phyloP scores from a whole-genome alignment of 2,888 invertebrate genomes.

The Pandemis heparana region DNA sequence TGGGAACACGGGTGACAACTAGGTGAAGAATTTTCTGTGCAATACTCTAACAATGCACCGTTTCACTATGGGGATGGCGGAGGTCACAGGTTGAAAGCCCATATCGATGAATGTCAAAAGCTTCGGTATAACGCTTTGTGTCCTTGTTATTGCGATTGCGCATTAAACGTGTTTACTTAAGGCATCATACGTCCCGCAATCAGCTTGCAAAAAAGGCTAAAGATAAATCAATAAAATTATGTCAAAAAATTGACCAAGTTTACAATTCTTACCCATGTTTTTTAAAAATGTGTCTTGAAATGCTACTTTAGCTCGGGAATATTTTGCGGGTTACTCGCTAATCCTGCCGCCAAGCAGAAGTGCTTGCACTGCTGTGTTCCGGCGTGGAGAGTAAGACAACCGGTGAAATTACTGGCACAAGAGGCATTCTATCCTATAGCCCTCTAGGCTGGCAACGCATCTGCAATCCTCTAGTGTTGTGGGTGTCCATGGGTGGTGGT shows the following conservation, averaged over 20 bases:
- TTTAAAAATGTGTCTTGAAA: no score
- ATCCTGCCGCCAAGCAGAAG: no score
- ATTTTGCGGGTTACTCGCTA: no score
- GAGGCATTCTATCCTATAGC: no score
- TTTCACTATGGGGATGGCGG: not conserved
- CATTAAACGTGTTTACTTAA: conserved; percentile 9
- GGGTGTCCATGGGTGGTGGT: no score
- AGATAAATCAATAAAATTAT: not conserved
- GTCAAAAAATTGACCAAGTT: not conserved
- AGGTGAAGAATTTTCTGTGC: not conserved
- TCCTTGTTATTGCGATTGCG: conserved; percentile 5
- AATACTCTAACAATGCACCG: not conserved
- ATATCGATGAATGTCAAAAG: not conserved
- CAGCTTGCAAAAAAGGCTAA: not conserved
- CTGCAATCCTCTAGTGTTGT: no score
- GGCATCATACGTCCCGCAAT: not conserved
- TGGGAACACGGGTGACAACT: not conserved
- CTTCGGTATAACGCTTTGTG: conserved; percentile 5
- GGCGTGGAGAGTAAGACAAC: no score
- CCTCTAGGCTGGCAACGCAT: no score
- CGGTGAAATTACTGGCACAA: no score
- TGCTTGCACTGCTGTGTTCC: no score
- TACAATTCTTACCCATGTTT: not conserved
- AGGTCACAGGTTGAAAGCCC: conserved; percentile 9
- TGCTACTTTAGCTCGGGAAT: no score